Evolutionary conservation across 2,113 vertebrate genomes (phyloP).

Genomic region (Verasper variegatus): DNA sequence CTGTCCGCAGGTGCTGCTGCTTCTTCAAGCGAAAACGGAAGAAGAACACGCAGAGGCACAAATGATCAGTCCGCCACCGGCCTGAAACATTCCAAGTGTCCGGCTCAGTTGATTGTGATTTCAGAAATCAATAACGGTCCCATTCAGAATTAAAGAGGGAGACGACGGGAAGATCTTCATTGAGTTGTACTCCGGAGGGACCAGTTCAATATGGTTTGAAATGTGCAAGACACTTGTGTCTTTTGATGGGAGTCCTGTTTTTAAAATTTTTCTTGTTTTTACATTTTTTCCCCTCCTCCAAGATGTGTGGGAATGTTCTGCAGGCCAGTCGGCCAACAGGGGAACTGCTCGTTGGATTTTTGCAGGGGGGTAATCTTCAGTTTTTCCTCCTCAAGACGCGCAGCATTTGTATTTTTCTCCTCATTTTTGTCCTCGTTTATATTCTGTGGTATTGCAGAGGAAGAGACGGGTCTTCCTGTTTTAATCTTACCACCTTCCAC

Average conservation of each 20-base stretch:
- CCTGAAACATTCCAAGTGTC: slow-evolving; percentile 44
- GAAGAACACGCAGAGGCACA: slow-evolving; percentile 96
- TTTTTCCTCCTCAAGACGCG: slow-evolving; percentile 11
- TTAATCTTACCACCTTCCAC: slow-evolving; percentile 3
- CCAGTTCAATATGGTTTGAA: slow-evolving; percentile 51
- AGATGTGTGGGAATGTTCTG: slow-evolving; percentile 40
- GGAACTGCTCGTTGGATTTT: slow-evolving; percentile 50
- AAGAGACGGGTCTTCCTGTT: slow-evolving; percentile 47
- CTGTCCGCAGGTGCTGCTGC: slow-evolving; percentile 96
- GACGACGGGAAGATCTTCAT: slow-evolving; percentile 61
- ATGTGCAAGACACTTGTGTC: slow-evolving; percentile 65
- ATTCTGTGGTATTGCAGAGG: slow-evolving; percentile 15
- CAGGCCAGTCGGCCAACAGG: slow-evolving; percentile 32
- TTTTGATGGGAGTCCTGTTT: slow-evolving; percentile 52
- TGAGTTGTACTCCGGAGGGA: slow-evolving; percentile 54
- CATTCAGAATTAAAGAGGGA: slow-evolving; percentile 49
- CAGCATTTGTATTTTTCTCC: slow-evolving; percentile 69
- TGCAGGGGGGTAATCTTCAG: slow-evolving; percentile 48
- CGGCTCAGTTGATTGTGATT: slow-evolving; percentile 60
- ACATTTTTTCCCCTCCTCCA: slow-evolving; percentile 6
- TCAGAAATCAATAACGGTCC: slow-evolving; percentile 63
- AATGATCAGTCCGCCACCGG: slow-evolving; percentile 84
- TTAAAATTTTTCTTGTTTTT: not conserved
- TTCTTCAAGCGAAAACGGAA: slow-evolving; percentile 99
- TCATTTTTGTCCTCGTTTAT: not conserved